Conservation (phyloP, 1,140 invertebrate genomes). For the Saxidomus purpurata region DNA sequence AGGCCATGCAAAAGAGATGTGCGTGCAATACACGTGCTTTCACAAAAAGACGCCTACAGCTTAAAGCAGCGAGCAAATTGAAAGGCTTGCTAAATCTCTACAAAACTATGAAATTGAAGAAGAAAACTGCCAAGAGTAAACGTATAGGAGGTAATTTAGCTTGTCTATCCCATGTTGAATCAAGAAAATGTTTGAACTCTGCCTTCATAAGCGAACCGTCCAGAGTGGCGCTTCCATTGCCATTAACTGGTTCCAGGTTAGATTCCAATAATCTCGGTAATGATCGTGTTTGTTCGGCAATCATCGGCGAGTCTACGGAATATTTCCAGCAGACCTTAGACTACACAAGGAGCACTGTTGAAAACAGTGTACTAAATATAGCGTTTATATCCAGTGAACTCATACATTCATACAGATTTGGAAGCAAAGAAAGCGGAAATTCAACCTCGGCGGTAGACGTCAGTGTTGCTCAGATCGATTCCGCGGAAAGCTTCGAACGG, state of each 20-base stretch:
- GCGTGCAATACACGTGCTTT: background rate
- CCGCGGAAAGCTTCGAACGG: no score
- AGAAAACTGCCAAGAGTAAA: background rate
- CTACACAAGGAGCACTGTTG: background rate
- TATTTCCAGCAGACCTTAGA: background rate
- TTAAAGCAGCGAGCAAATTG: background rate
- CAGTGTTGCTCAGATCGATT: no score
- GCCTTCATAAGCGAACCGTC: background rate
- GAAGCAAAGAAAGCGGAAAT: background rate
- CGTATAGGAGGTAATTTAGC: background rate
- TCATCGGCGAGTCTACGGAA: background rate
- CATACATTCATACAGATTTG: background rate
- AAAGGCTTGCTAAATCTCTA: background rate
- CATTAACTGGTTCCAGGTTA: background rate
- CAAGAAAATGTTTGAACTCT: background rate
- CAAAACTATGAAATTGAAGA: constrained; percentile 18
- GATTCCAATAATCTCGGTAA: background rate
- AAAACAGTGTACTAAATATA: background rate
- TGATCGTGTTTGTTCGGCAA: background rate
- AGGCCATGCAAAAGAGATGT: background rate
- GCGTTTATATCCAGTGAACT: background rate
- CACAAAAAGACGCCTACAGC: background rate
- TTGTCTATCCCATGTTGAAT: background rate
- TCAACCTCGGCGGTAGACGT: background rate
- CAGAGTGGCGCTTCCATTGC: background rate